Conservation (phyloP, 2,113 vertebrate genomes). For the Gymnobelideus leadbeateri region DNA sequence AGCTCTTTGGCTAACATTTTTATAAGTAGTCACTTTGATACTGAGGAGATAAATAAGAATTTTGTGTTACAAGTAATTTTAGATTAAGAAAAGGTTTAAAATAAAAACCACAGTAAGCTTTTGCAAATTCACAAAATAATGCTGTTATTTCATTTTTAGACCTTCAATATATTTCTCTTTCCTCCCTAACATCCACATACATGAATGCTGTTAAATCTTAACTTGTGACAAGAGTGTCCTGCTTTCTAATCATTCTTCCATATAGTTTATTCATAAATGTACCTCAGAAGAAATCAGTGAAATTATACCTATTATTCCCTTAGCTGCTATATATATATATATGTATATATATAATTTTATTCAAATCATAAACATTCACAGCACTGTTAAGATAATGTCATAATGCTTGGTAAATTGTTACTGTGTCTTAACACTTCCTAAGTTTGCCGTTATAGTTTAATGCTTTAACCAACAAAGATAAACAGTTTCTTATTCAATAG, state of each 20-base stretch:
- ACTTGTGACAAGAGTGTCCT: slow-evolving; percentile 30
- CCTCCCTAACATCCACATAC: slow-evolving; percentile 8
- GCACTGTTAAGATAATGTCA: slow-evolving; percentile 46
- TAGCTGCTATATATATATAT: slow-evolving; percentile 14
- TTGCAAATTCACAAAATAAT: slow-evolving; percentile 9
- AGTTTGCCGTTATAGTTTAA: neutral
- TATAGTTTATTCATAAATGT: slow-evolving; percentile 35
- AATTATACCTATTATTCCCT: slow-evolving; percentile 51
- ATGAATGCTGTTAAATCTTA: slow-evolving; percentile 48
- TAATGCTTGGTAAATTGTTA: neutral
- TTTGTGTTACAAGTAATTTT: slow-evolving; percentile 38
- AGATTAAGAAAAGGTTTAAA: slow-evolving; percentile 40
- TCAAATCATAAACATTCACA: slow-evolving; percentile 50
- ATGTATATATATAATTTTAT: slow-evolving; percentile 47
- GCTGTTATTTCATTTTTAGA: slow-evolving; percentile 54
- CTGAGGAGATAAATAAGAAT: slow-evolving; percentile 32
- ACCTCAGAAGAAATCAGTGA: slow-evolving; percentile 52
- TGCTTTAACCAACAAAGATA: neutral
- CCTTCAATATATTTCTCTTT: slow-evolving; percentile 21
- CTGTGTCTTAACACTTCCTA: neutral
- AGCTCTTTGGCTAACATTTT: slow-evolving; percentile 45
- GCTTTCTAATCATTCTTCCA: slow-evolving; percentile 37
- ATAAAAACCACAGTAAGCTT: slow-evolving; percentile 33
- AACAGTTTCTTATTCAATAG: neutral
- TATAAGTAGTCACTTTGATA: slow-evolving; percentile 41